A percentile compares a stretch with the other conserved stretches of the same genome.
phyloP scores from a whole-genome alignment of 2,888 invertebrate genomes.

The Acleris emargana region DNA sequence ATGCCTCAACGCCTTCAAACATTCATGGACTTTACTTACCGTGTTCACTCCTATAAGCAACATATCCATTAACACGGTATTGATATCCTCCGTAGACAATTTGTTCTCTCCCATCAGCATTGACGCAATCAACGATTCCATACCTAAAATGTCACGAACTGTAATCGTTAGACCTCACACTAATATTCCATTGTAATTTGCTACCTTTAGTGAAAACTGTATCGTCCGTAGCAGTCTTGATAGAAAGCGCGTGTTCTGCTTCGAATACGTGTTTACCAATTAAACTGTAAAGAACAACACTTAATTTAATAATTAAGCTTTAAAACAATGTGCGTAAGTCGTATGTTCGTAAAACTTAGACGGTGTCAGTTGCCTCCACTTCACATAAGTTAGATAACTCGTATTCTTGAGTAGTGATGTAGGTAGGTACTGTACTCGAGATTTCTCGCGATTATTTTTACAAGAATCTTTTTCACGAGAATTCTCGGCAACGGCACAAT shows the following conservation, averaged over 20 bases:
- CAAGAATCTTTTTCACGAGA: no score
- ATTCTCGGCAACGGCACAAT: no score
- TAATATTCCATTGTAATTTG: background rate
- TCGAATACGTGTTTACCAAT: slow-evolving; percentile 85
- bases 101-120: slow-evolving; percentile 82
- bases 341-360: background rate
- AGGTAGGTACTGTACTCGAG: no score
- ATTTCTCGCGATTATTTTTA: no score
- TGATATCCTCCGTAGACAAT: slow-evolving; percentile 84
- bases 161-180: slow-evolving; percentile 35
- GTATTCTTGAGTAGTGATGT: no score
- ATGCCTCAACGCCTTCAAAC: background rate
- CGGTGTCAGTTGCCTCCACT: no score
- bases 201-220: slow-evolving; percentile 37
- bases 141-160: slow-evolving; percentile 51
- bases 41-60: slow-evolving; percentile 86
- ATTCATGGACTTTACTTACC: slow-evolving; percentile 53
- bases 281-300: slow-evolving; percentile 64
- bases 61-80: slow-evolving; percentile 86
- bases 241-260: slow-evolving; percentile 64
- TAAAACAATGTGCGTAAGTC: background rate
- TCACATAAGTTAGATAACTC: no score
- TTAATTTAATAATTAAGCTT: background rate
- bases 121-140: slow-evolving; percentile 75
- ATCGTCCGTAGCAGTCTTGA: slow-evolving; percentile 44